phyloP scores from a whole-genome alignment of 1,140 invertebrate genomes.

The Drusus annulatus region DNA sequence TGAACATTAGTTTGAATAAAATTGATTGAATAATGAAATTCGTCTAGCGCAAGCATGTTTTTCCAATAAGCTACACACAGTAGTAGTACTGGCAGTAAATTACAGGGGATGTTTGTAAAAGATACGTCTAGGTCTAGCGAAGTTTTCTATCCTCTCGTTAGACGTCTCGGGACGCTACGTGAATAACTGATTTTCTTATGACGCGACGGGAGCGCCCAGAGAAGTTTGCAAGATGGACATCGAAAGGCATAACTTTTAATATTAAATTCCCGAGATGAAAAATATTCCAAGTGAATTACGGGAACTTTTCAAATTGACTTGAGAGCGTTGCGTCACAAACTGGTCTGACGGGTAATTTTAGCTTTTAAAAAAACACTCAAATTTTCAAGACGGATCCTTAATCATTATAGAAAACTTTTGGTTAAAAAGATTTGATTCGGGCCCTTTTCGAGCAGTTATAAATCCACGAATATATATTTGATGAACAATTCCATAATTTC shows the following conservation, averaged over 20 bases:
- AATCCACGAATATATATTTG: not conserved
- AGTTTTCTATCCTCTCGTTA: slow-evolving; percentile 42
- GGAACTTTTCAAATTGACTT: slow-evolving; percentile 40
- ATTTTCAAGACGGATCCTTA: not conserved
- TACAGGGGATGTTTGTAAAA: slow-evolving; percentile 9
- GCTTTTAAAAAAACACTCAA: slow-evolving; percentile 25
- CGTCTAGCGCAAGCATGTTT: no score
- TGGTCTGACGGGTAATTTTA: slow-evolving; percentile 7
- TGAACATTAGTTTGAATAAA: no score
- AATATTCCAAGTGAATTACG: slow-evolving; percentile 46
- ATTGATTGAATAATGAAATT: no score
- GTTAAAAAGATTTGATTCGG: no score
- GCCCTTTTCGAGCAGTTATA: not conserved
- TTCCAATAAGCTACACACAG: no score
- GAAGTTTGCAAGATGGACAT: slow-evolving; percentile 35
- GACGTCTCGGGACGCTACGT: slow-evolving; percentile 44
- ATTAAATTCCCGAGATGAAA: slow-evolving; percentile 49
- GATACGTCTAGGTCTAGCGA: not conserved
- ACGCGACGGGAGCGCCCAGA: slow-evolving; percentile 9
- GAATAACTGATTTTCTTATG: slow-evolving; percentile 56
- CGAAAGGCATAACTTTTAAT: slow-evolving; percentile 45
- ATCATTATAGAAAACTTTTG: not conserved
- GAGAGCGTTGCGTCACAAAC: slow-evolving; percentile 3
- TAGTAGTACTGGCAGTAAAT: no score
- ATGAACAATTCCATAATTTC: not conserved